Percentiles rank a stretch among this genome's conserved stretches.
phyloP scores from a whole-genome alignment of 2,797 vertebrate species.

The Centroberyx gerrardi region DNA sequence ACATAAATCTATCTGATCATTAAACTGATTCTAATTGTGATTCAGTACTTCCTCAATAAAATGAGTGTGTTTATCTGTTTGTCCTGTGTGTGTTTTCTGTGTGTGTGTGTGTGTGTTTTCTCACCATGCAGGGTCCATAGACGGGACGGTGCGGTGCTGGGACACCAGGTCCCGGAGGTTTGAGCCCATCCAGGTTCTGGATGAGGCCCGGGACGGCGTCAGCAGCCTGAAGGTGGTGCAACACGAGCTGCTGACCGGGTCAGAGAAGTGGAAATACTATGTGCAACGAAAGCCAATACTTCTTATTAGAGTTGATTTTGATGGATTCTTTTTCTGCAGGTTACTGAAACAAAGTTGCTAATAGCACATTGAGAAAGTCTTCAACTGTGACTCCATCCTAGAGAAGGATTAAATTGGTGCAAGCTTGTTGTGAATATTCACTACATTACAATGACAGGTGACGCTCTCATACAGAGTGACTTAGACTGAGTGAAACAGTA shows the following conservation, averaged over 20 bases:
- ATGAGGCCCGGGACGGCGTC: conserved; percentile 92
- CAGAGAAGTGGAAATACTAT: conserved; percentile 46
- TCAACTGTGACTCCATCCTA: too few relatives aligned
- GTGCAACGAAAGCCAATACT: background rate
- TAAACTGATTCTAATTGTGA: too few relatives aligned
- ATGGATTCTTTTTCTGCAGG: too few relatives aligned
- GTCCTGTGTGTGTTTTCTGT: conserved; percentile 3
- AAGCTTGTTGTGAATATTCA: too few relatives aligned
- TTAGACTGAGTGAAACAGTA: too few relatives aligned
- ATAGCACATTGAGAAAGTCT: too few relatives aligned
- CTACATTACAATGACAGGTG: too few relatives aligned
- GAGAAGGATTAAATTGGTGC: too few relatives aligned
- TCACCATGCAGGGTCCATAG: conserved; percentile 89
- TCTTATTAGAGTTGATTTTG: background rate
- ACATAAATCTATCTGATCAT: too few relatives aligned
- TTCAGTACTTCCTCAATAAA: too few relatives aligned
- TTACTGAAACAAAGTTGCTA: too few relatives aligned
- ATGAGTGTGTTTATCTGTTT: background rate
- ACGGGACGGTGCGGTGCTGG: conserved; percentile 94
- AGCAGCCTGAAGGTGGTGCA: conserved; percentile 92
- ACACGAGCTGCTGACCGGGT: conserved; percentile 94
- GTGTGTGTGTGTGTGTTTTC: conserved; percentile 1
- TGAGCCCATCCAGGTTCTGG: conserved; percentile 90
- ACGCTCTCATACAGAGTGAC: too few relatives aligned
- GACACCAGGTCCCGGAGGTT: conserved; percentile 91